phyloP scores from a whole-genome alignment of 1,140 invertebrate genomes.

The Potamilus streckersoni region DNA sequence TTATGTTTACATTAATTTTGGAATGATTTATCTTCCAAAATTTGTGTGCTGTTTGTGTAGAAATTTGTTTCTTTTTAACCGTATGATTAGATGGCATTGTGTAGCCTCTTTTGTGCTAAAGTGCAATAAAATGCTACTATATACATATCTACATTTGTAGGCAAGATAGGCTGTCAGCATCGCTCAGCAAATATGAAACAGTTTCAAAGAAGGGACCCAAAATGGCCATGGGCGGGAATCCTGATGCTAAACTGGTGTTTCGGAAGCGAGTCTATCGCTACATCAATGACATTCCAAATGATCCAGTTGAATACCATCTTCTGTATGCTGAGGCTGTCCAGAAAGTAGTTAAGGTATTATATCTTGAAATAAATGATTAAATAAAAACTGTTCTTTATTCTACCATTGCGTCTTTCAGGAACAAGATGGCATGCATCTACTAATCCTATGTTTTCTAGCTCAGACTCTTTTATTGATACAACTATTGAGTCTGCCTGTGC shows the following conservation, averaged over 20 bases:
- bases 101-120: background rate
- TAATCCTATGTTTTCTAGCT: too few species aligned
- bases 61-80: too few species aligned
- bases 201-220: slow-evolving; percentile 65
- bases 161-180: slow-evolving; percentile 54
- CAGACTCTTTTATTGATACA: background rate
- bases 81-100: too few species aligned
- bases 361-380: background rate
- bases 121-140: background rate
- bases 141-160: slow-evolving; percentile 27
- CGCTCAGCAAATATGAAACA: slow-evolving; percentile 66
- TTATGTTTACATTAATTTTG: too few species aligned
- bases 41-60: too few species aligned
- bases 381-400: background rate
- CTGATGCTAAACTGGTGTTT: slow-evolving; percentile 93
- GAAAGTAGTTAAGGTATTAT: slow-evolving; percentile 88
- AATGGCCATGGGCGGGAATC: slow-evolving; percentile 75
- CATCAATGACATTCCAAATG: slow-evolving; percentile 91
- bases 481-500: too few species aligned
- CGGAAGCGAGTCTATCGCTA: slow-evolving; percentile 90
- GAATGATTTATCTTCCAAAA: too few species aligned
- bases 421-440: background rate
- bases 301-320: slow-evolving; percentile 94
- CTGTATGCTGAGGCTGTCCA: slow-evolving; percentile 96
- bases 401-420: slow-evolving; percentile 41